Base-by-base conservation (phyloP, 2,888 invertebrate genomes). In the Steromphala cineraria region DNA sequence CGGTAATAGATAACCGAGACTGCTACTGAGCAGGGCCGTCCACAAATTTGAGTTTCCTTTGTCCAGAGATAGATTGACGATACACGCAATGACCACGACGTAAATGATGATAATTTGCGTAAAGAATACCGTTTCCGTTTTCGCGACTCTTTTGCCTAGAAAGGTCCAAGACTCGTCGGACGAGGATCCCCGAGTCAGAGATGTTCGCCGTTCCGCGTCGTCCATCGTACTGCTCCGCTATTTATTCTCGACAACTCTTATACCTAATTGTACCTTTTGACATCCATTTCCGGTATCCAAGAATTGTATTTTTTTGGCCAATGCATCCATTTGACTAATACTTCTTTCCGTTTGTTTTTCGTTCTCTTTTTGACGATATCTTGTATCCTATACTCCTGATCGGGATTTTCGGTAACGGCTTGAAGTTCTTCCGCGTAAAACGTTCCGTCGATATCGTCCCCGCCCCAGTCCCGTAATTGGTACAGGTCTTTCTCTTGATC, bases 251-350 rank as follows among this genome's bases (percentile, higher is more conserved):
- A 0, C 46, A 4, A 17, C 21, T 19, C 17, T 67, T 67, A 67
- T 67, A 67, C 21, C 10, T 46, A 7, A 19, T 52, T 21, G 28
- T 80, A 81, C 5, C 80, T n/a, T 24, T 67, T 79, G 31, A 83
- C 80, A 24, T 81, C 74, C 5, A 19, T 62, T 75, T 81, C 81
- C 7, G 77, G 75, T 24, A 83, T 81, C 80, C 83, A 83, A 0
- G 53, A 53, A 46, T 85, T 81, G 53, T 83, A 85, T 28, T 85
- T 85, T 53, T 82, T 80, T 0, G 83, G 82, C 83, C 85, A 85
- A 52, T 83, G 85, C 53, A 85, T 74, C 85, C 85, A 85, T 0
- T 81, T 56, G 3, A 83, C 81, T 10, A 85, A 52, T 3, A 83
- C 82, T 80, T 85, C 80, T 77, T 75, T 71, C 71, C n/a, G 67